Percentiles rank a stretch among this genome's conserved stretches.
Conservation (phyloP, 2,113 vertebrate species). For the Penelope pileata region DNA sequence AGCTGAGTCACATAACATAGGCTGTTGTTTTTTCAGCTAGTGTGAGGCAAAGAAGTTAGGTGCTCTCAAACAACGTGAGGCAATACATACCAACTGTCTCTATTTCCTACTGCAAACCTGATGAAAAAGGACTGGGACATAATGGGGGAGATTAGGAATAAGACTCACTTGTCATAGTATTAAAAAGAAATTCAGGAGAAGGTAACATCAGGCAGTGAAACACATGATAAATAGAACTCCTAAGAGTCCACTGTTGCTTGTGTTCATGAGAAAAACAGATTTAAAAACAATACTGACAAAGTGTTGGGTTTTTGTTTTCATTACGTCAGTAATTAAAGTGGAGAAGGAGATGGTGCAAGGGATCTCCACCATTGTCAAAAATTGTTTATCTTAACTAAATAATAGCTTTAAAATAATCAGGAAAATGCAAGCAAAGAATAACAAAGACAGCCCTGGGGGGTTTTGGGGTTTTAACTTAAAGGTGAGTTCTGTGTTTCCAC, state of each 20-base stretch:
- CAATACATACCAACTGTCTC: background rate
- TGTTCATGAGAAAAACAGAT: background rate
- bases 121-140: background rate
- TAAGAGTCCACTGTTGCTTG: background rate
- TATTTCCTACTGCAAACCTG: background rate
- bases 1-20: background rate
- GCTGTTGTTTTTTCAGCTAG: background rate
- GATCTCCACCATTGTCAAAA: background rate
- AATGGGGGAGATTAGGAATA: background rate
- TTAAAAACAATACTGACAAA: background rate
- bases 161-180: background rate
- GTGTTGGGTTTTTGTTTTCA: background rate
- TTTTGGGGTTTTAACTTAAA: background rate
- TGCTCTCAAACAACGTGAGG: background rate
- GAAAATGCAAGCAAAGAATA: background rate
- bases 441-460: background rate
- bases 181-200: background rate
- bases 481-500: background rate
- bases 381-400: background rate
- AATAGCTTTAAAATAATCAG: background rate
- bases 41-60: background rate
- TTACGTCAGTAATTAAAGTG: background rate
- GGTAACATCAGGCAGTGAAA: background rate
- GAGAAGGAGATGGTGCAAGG: background rate
- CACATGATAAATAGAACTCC: background rate